phyloP scores from a whole-genome alignment of 2,888 invertebrate species.

The Drosophila kambysellisi region DNA sequence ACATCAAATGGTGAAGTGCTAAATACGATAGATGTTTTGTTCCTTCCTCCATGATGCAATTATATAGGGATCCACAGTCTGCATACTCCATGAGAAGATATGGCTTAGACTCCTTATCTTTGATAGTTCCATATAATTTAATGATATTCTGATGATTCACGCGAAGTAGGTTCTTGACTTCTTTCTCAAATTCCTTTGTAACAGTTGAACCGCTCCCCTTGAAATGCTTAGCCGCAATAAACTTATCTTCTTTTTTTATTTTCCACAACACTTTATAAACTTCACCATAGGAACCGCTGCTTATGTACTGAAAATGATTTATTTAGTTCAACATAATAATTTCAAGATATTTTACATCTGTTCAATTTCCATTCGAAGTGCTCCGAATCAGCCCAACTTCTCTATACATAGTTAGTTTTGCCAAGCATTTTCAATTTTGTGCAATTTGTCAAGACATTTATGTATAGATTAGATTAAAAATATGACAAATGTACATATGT shows the following conservation, averaged over 20 bases:
- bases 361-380: not conserved
- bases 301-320: fast-evolving
- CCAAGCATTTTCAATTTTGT: too few relatives aligned
- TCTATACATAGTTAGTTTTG: too few relatives aligned
- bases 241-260: fast-evolving
- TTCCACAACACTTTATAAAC: not conserved
- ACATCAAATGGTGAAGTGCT: not conserved
- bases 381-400: not conserved
- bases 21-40: fast-evolving
- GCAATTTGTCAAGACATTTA: too few relatives aligned
- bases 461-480: not conserved
- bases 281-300: fast-evolving
- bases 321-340: not conserved
- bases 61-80: not conserved
- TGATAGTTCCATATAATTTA: not conserved
- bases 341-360: not conserved
- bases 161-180: not conserved
- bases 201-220: fast-evolving
- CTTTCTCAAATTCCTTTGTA: not conserved
- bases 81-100: conserved; percentile 1
- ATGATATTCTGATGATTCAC: not conserved
- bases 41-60: fast-evolving
- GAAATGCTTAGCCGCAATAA: not conserved
- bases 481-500: not conserved
- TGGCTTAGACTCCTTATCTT: fast-evolving